phyloP scores from a whole-genome alignment of 2,888 invertebrate species.

The Platerodrilus igneus region DNA sequence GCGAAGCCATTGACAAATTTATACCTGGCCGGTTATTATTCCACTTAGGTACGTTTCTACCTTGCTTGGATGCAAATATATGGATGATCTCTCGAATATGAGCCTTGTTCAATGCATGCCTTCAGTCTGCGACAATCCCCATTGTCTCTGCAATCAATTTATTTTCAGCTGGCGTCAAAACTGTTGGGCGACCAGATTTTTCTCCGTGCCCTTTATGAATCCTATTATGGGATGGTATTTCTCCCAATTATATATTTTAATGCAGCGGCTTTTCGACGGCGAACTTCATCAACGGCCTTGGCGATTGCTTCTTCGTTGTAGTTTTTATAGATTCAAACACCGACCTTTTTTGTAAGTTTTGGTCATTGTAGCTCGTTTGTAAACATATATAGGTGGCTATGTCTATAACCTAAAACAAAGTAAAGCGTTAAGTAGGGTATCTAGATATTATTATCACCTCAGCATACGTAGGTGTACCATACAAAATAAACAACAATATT shows the following conservation, averaged over 20 bases:
- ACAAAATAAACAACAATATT: neutral
- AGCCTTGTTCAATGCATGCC: slow-evolving; percentile 6
- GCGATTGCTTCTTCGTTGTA: slow-evolving; percentile 19
- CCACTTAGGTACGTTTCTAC: slow-evolving; percentile 5
- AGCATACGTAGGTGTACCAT: slow-evolving; percentile 1
- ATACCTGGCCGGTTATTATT: slow-evolving; percentile 7
- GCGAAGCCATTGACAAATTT: slow-evolving; percentile 10
- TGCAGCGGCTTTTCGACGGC: neutral
- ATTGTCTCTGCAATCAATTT: slow-evolving; percentile 6
- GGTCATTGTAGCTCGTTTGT: too few species aligned
- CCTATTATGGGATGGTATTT: slow-evolving; percentile 12
- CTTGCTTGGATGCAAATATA: slow-evolving; percentile 8
- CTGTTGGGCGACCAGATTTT: slow-evolving; percentile 5
- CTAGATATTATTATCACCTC: too few species aligned
- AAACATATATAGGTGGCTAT: too few species aligned
- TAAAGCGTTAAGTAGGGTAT: too few species aligned
- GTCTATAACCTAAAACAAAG: too few species aligned
- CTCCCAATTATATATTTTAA: slow-evolving; percentile 11
- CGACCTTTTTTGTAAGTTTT: slow-evolving; percentile 1
- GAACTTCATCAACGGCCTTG: too few species aligned
- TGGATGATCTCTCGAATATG: neutral
- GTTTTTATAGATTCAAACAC: neutral
- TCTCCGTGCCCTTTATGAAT: slow-evolving; percentile 4
- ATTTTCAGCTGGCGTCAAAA: slow-evolving; percentile 4
- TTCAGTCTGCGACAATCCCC: slow-evolving; percentile 7